Evolutionary conservation across 2,113 vertebrate genomes (phyloP), one percentile per base, ranked within the genome.

Genomic region (Oreochromis tanganicae): DNA sequence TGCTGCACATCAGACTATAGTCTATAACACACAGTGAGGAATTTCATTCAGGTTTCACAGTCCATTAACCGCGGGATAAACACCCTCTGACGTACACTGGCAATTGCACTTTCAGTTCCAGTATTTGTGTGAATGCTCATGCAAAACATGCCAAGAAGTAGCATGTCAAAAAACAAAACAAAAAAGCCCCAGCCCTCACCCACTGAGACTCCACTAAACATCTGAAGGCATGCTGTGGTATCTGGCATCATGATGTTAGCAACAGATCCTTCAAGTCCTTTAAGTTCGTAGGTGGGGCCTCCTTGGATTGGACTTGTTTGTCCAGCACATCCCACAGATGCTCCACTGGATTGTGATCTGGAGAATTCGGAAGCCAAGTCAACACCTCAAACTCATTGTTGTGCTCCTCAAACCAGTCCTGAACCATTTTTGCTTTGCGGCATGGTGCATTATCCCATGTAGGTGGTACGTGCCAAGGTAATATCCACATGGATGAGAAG

Each of bases 51-150:
- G 78, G 5, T 84, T 87, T 80, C 86, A 80, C 84, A 87, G 66
- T 54, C 73, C 82, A 91, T 68, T 85, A 68, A 91, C 82, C 4
- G 38, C 32, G 55, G 59, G 82, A 87, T 86, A 90, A 90, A 91
- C 89, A 89, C 81, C 59, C 57, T 13, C 80, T 83, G 81, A 81
- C 63, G 81, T 50, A 61, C 16, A 46, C 57, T 61, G 54, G 38
- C 34, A 46, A 50, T 75, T 79, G 13, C 13, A 82, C 66, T 56
- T 54, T 38, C 3, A 48, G 27, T 27, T 54, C 24, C 36, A 63
- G 6, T 29, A 52, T 32, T 32, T 83, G 83, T 50, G 71, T 50
- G 71, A 32, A 32, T 59, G 56, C 17, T 29, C 16, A 46, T 86
- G 57, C 8, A 81, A 59, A 68, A 19, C 24, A 38, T 46, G 9